Base-by-base conservation (phyloP, 2,113 vertebrate genomes). In the Rhombomys opimus region DNA sequence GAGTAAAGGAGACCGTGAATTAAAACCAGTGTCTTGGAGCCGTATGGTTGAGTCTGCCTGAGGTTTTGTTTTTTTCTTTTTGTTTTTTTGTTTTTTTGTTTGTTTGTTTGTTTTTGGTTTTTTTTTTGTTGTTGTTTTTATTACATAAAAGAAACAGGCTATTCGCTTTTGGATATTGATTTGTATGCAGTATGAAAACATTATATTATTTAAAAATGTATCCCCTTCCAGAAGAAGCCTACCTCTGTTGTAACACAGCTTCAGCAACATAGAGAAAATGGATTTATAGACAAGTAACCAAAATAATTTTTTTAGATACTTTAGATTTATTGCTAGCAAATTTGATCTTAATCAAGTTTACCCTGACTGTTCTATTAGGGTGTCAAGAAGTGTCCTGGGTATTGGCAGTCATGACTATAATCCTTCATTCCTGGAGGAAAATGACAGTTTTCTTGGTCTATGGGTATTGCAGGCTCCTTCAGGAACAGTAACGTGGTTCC, bases 261-360 rank as follows among this genome's bases (percentile, higher is more conserved):
- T 89, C 78, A 91, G 54, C 9, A 23, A 59, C 41, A 50, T 87
- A 63, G 10, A 70, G 86, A 94, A 90, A 87, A 14, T 95, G 25
- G 93, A 89, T 78, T 9, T 75, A 41, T 94, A 67, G 13, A 78
- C 20, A 46, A 65, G 32, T 91, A 70, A 73, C 92, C 7, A 93
- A 72, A 97, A 57, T 90, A 54, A 50, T 15, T 89, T 84, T 95
- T 84, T 63, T 84, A 73, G 75, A 67, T 82, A 14, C 22, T 38
- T 65, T 92, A 57, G 30, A 27, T 84, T 95, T 52, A 89, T 46
- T 9, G 20, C 25, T 92, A 88, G 91, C 50, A 95, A 59, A 87
- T 92, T 92, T 93, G 67, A 91, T 91, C 65, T 85, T 87, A 91
- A 73, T 94, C n/a, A 92, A 11, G 90, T 75, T 87, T 30, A 86